Percentiles rank a stretch among this genome's conserved stretches.
Conservation (phyloP, 1,140 invertebrate genomes). For the Cydia splendana region DNA sequence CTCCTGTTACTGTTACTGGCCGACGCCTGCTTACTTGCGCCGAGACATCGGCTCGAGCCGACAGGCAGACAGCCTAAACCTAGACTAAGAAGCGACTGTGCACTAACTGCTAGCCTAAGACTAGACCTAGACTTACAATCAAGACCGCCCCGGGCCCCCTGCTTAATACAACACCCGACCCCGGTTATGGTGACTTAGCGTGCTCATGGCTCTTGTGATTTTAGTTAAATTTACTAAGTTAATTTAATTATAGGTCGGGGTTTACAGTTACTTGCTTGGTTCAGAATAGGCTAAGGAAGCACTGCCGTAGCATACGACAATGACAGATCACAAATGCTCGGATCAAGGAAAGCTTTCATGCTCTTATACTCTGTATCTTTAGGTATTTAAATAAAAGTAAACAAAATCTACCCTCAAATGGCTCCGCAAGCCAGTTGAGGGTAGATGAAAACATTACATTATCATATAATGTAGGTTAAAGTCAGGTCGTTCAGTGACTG, state of each 20-base stretch:
- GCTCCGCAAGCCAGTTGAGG: too few species aligned
- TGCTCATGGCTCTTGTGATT: conserved; percentile 58
- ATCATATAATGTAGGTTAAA: too few species aligned
- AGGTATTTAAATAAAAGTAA: too few species aligned
- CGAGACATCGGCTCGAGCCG: conserved; percentile 37
- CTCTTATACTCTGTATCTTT: too few species aligned
- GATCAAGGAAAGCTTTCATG: too few species aligned
- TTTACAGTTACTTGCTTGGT: conserved; percentile 11
- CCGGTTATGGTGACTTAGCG: conserved; percentile 45
- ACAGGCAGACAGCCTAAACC: conserved; percentile 41
- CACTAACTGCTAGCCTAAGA: conserved; percentile 64
- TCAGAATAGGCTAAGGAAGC: neutral
- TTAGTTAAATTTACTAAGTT: conserved; percentile 65
- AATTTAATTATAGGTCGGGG: conserved; percentile 25
- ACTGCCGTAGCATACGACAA: conserved; percentile 19
- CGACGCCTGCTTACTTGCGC: conserved; percentile 42
- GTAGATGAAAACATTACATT: too few species aligned
- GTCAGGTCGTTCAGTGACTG: too few species aligned
- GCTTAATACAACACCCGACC: conserved; percentile 44
- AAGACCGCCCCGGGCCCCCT: conserved; percentile 52
- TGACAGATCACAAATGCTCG: neutral
- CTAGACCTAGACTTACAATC: conserved; percentile 37
- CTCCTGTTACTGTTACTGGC: conserved; percentile 61
- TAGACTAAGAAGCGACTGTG: conserved; percentile 55
- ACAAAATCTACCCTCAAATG: too few species aligned